These are phyloP conservation scores for Pterocles orientalis DNA, from an alignment of 2,113 vertebrate genomes.

Conservation along the genomic window DNA sequence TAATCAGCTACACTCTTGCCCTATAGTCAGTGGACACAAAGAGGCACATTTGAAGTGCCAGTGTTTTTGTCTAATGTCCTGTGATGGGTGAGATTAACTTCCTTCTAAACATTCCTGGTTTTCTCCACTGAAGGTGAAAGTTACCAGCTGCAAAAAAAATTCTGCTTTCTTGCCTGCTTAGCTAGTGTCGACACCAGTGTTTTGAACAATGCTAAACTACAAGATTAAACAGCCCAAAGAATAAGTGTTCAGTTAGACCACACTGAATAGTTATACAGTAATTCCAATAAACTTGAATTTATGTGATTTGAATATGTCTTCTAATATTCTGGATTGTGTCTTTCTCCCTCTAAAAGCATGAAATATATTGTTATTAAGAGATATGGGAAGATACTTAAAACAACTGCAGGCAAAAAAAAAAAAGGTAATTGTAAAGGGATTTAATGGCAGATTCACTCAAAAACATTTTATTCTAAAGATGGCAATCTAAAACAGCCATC, in stretches of 20 bases:
- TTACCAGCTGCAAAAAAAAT: background rate
- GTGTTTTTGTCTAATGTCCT: background rate
- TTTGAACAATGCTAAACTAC: background rate
- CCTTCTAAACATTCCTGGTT: background rate
- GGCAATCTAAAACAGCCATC: background rate
- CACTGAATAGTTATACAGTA: background rate
- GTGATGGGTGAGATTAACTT: background rate
- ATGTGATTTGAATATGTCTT: background rate
- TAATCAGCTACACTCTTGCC: background rate
- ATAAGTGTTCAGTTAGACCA: background rate
- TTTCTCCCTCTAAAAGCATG: background rate
- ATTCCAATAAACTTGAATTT: background rate
- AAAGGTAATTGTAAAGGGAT: background rate
- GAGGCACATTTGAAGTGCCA: background rate
- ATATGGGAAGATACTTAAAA: background rate
- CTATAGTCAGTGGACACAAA: background rate
- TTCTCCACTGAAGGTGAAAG: background rate
- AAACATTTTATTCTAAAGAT: background rate
- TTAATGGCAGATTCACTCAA: background rate
- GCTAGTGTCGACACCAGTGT: background rate
- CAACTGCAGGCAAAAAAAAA: background rate
- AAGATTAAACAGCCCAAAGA: background rate
- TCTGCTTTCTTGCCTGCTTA: background rate
- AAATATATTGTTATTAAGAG: background rate
- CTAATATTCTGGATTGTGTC: background rate